Conservation (phyloP, 2,113 vertebrate genomes). For the Bostrychus sinensis region DNA sequence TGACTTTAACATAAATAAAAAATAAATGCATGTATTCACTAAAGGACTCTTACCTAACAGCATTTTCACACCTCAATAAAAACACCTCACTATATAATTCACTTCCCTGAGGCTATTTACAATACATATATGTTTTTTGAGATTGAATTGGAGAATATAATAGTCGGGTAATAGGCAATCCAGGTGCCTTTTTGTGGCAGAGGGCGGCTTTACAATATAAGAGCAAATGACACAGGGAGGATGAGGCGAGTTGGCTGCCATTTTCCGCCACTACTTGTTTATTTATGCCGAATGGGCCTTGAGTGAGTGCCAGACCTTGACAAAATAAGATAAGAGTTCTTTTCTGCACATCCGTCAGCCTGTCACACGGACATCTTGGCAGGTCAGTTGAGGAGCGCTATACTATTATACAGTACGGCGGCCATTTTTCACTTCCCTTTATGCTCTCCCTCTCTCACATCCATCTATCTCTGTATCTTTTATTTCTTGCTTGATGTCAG, state of each 20-base stretch:
- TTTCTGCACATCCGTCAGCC: slow-evolving; percentile 77
- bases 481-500: slow-evolving; percentile 28
- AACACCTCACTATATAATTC: neutral
- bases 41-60: no score
- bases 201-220: slow-evolving; percentile 23
- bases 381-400: slow-evolving; percentile 55
- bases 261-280: slow-evolving; percentile 73
- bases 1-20: no score
- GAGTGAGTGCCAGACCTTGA: slow-evolving; percentile 82
- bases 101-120: slow-evolving; percentile 22
- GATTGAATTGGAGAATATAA: slow-evolving; percentile 45
- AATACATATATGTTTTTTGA: slow-evolving; percentile 22
- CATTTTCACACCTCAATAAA: no score
- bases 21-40: no score
- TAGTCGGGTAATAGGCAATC: slow-evolving; percentile 46
- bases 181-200: slow-evolving; percentile 42
- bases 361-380: slow-evolving; percentile 67
- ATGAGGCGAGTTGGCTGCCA: slow-evolving; percentile 62
- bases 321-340: slow-evolving; percentile 81
- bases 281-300: slow-evolving; percentile 79
- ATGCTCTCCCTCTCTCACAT: slow-evolving; percentile 26
- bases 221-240: slow-evolving; percentile 61
- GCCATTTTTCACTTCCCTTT: slow-evolving; percentile 49
- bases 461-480: slow-evolving; percentile 44
- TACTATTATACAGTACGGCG: slow-evolving; percentile 53